Evolutionary conservation across 2,113 vertebrate species (phyloP), one percentile per base, ranked within the genome.

Genomic region (Axis porcinus): DNA sequence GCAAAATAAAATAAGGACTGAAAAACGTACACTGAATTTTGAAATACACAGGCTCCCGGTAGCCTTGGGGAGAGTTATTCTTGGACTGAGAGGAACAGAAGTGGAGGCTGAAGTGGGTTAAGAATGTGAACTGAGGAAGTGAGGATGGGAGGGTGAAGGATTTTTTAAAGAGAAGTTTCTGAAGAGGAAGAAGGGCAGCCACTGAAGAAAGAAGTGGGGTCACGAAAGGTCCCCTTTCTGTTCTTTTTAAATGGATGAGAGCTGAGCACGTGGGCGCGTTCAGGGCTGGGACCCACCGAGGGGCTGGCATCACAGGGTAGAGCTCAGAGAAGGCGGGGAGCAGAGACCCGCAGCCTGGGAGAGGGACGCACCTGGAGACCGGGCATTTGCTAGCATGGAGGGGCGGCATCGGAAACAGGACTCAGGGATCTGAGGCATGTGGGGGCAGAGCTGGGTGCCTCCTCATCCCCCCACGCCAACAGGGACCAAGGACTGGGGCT

Each of bases 231-330:
- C 60, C 43, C 10, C 21, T 74, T 83, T 8, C 30, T 82, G 47
- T 19, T 45, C 45, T 79, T 87, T 43, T 7, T 19, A 92, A 86
- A 27, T 4, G 55, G 40, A 52, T n/a, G 36, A 93, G 43, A 93
- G 47, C 54, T 21, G 64, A 67, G 21, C 3, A n/a, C 40, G 17
- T 7, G 0, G 25, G 43, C 64, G 6, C 7, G 3, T 19, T 50
- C 28, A 3, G 1, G 19, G 36, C 47, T 52, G 6, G 21, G n/a
- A n/a, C 23, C 47, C 54, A 21, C 15, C 25, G 7, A 25, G 64
- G 4, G 33, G 78, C 43, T 0, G 1, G 19, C 55, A 27, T n/a
- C 23, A 14, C 0, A 25, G 54, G 1, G 3, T 40, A 12, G 76
- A 84, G 40, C 16, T 64, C 74, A 1, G 2, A 30, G 50, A n/a